A percentile compares a stretch with the other conserved stretches of the same genome.
Evolutionary conservation across 92 coral and sea anemone species (phyloP).

Genomic region (Zoanthus sociatus): DNA sequence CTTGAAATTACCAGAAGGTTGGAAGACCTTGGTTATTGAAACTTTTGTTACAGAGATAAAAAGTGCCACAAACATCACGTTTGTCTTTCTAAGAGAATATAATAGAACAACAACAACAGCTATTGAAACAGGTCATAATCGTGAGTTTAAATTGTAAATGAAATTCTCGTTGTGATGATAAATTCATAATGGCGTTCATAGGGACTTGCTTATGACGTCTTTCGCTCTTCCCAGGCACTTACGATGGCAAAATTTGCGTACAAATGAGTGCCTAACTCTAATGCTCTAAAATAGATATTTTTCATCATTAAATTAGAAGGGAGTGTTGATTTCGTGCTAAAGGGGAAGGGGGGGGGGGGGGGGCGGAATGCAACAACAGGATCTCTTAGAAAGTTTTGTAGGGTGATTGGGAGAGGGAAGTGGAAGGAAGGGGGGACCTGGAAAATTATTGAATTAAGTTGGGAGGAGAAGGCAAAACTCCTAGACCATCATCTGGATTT

Average conservation of each 20-base stretch:
- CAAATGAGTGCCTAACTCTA: neutral
- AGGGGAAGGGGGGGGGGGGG: too few species aligned
- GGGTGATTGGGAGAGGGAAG: neutral
- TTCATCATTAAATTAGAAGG: neutral
- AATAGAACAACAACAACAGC: neutral
- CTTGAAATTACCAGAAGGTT: conserved; percentile 8
- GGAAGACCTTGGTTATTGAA: conserved; percentile 14
- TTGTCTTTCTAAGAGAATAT: neutral
- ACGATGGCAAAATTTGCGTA: neutral
- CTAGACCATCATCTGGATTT: neutral
- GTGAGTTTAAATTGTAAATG: neutral
- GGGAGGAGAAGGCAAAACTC: neutral
- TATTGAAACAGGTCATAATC: neutral
- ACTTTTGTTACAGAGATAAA: neutral
- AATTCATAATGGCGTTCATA: neutral
- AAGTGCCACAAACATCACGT: neutral
- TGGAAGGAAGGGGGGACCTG: neutral
- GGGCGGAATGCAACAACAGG: neutral
- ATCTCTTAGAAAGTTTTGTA: neutral
- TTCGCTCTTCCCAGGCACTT: neutral
- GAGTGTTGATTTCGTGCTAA: neutral
- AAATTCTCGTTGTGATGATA: neutral
- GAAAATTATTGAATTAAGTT: neutral
- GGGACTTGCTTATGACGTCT: neutral
- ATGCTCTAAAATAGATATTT: neutral